These are phyloP conservation scores for Cerceris ruficornis DNA, from an alignment of 2,888 invertebrate species.

Conservation along the genomic window DNA sequence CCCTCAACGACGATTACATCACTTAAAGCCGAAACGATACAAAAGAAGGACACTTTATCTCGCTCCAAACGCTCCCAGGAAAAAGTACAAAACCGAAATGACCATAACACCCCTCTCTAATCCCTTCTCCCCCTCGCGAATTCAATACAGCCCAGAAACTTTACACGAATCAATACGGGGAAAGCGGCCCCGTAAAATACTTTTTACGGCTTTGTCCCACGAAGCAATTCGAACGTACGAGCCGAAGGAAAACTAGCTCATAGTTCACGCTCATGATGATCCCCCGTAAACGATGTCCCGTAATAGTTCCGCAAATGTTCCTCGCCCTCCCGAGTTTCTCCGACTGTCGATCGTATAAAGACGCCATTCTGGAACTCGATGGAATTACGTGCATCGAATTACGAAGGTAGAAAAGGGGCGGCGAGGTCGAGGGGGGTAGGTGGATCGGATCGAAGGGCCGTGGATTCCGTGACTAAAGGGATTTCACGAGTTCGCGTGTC, in stretches of 20 bases:
- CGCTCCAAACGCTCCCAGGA: too few species aligned
- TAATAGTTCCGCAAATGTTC: constrained; percentile 34
- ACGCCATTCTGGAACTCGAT: constrained; percentile 53
- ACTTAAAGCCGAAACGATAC: too few species aligned
- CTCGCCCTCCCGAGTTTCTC: constrained; percentile 14
- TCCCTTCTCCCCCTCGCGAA: background rate
- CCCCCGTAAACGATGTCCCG: constrained; percentile 31
- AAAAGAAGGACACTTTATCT: too few species aligned
- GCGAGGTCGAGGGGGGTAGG: background rate
- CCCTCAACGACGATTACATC: too few species aligned
- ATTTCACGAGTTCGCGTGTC: constrained; percentile 60
- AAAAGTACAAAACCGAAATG: too few species aligned
- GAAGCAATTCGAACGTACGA: background rate
- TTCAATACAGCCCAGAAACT: background rate
- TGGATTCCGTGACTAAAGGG: constrained; percentile 63
- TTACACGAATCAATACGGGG: too few species aligned
- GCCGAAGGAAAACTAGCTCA: constrained; percentile 25
- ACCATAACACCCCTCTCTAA: too few species aligned
- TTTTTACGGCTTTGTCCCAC: background rate
- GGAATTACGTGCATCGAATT: constrained; percentile 64
- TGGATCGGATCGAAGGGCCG: constrained; percentile 41
- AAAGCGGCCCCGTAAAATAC: background rate
- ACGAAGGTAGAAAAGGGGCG: constrained; percentile 34
- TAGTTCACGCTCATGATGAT: constrained; percentile 13
- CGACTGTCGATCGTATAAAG: constrained; percentile 38